Evolutionary conservation across 37 sponge, comb jelly and placozoan species (phyloP), one percentile per base, ranked within the genome.

Genomic region (Hexactinellida sp.): DNA sequence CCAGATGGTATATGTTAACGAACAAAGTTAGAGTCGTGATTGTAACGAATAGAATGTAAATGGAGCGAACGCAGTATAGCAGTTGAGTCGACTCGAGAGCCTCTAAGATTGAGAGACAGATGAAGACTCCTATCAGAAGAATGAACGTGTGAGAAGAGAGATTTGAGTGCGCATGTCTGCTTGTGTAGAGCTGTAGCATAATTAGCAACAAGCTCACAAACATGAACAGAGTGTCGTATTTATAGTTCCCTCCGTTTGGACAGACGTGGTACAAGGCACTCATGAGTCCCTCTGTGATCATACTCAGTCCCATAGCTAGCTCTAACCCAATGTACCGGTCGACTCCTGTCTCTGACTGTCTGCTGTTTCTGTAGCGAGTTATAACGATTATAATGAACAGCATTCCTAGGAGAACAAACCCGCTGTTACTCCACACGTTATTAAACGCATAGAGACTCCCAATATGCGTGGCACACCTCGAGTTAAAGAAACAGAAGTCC

Each of bases 201-300:
- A 63, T 63, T n/a, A 63, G 30, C 28, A 63, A n/a, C 5, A 63
- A n/a, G 13, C 76, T 63, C 76, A 63, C 76, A 25, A 63, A n/a
- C 76, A 63, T 63, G 76, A 63, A 63, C 34, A 63, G 76, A 28
- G 76, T 63, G 76, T 63, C 76, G 34, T 63, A 63, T n/a, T 63
- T 10, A n/a, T 63, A 63, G 76, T 63, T 63, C 3, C 76, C 76
- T 28, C 19, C 76, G 30, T 63, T 63, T 32, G 76, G 76, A 63
- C 76, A 63, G 76, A 28, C 28, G 76, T 63, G 76, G 34, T 63
- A 63, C 30, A 63, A 63, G 5, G 76, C 76, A n/a, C 76, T 63
- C 76, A 63, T 63, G 13, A n/a, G 5, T 63, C 76, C 76, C 76
- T 63, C 76, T 10, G 30, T n/a, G 3, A 63, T 63, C 76, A 63